Conservation (phyloP, 2,113 vertebrate genomes). For the Cyphotilapia sp. region DNA sequence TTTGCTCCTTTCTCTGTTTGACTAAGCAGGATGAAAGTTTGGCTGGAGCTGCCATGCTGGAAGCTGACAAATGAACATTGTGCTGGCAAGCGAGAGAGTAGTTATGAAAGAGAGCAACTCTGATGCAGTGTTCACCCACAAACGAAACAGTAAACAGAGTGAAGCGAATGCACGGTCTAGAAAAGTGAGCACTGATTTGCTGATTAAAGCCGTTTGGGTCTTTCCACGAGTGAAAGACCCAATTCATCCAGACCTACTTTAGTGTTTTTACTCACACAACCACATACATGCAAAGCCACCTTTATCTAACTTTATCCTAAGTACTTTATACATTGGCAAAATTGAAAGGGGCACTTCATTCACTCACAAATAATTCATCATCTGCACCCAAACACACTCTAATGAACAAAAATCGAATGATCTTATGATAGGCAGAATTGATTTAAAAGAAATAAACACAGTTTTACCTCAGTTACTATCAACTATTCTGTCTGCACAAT, state of each 20-base stretch:
- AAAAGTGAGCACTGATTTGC: background rate
- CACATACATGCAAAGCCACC: background rate
- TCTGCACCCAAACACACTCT: background rate
- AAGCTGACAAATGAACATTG: conserved; percentile 17
- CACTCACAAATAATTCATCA: background rate
- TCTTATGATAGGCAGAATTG: accelerated
- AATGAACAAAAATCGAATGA: background rate
- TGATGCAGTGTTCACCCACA: background rate
- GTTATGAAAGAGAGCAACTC: conserved; percentile 27
- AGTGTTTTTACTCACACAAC: background rate
- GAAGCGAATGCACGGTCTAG: background rate
- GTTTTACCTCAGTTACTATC: background rate
- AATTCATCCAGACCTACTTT: background rate
- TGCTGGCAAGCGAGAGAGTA: conserved; percentile 2
- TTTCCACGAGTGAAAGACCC: background rate
- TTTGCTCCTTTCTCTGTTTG: background rate
- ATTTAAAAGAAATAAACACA: background rate
- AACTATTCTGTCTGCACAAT: background rate
- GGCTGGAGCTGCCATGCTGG: background rate
- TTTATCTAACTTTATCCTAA: background rate
- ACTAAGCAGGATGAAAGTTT: conserved; percentile 2
- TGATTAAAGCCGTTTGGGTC: background rate
- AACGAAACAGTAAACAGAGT: background rate
- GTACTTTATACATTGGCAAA: accelerated
- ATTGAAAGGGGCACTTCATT: background rate